Percentiles rank a stretch among this genome's conserved stretches.
These are phyloP conservation scores for Trachemys scripta DNA, from an alignment of 2,113 vertebrate genomes.

Conservation along the genomic window DNA sequence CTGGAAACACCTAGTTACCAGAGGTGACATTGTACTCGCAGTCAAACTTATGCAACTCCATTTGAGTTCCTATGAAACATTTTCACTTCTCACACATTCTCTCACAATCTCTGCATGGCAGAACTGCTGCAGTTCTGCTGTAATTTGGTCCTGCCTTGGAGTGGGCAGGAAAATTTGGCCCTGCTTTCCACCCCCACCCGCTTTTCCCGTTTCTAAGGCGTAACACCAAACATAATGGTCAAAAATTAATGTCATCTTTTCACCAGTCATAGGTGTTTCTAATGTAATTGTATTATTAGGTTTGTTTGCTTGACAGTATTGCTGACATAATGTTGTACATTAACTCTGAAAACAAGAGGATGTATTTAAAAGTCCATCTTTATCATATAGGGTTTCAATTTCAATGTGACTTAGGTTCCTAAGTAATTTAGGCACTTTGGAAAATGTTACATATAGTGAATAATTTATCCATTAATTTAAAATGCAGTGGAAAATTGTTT, in stretches of 20 bases:
- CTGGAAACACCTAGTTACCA: background rate
- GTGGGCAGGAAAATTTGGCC: background rate
- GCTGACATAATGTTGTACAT: background rate
- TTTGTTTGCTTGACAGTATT: background rate
- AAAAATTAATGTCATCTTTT: background rate
- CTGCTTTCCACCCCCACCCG: background rate
- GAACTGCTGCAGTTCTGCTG: background rate
- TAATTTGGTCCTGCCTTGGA: background rate
- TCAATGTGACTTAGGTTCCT: background rate
- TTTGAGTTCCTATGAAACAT: background rate
- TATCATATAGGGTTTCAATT: background rate
- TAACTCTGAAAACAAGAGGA: background rate
- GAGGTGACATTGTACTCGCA: background rate
- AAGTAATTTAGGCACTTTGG: background rate
- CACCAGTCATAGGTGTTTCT: background rate
- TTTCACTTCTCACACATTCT: background rate
- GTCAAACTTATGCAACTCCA: background rate
- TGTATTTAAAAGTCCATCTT: background rate
- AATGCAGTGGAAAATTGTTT: background rate
- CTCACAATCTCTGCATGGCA: background rate
- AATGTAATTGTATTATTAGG: background rate
- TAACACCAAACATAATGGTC: background rate
- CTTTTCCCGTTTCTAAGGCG: background rate
- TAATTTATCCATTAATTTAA: slow-evolving; percentile 7
- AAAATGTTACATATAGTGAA: slow-evolving; percentile 4